These are phyloP conservation scores for Episyrphus balteatus DNA, from an alignment of 1,140 invertebrate genomes.

Conservation along the genomic window DNA sequence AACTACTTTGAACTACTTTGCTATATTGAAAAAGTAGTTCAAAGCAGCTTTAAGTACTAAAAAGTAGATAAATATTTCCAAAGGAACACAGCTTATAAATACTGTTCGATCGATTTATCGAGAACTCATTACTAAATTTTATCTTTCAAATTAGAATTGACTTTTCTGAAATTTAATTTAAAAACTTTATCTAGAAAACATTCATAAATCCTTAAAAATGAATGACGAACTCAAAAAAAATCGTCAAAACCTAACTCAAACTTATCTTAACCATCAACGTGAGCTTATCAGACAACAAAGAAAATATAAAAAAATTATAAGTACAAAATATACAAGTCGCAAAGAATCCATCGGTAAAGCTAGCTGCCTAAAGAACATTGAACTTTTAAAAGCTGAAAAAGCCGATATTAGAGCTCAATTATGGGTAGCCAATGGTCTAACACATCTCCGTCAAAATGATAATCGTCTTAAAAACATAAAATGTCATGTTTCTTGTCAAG, in stretches of 20 bases:
- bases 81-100: no score
- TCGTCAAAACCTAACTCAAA: slow-evolving; percentile 1
- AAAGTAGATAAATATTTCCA: no score
- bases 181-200: no score
- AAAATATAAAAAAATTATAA: slow-evolving; percentile 29
- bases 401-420: slow-evolving; percentile 29
- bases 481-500: slow-evolving; percentile 27
- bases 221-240: no score
- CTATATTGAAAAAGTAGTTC: no score
- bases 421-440: slow-evolving; percentile 24
- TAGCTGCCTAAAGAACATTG: slow-evolving; percentile 28
- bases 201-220: no score
- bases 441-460: slow-evolving; percentile 8
- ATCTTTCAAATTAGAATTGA: no score
- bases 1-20: no score
- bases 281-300: slow-evolving; percentile 28
- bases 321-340: slow-evolving; percentile 21
- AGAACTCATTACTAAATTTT: no score
- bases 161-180: no score
- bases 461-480: slow-evolving; percentile 14
- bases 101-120: no score
- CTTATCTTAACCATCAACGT: slow-evolving; percentile 22
- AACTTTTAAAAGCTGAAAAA: slow-evolving; percentile 24
- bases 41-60: no score
- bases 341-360: slow-evolving; percentile 28